Base-by-base conservation (phyloP, 2,888 invertebrate genomes). In the Lysandra coridon region DNA sequence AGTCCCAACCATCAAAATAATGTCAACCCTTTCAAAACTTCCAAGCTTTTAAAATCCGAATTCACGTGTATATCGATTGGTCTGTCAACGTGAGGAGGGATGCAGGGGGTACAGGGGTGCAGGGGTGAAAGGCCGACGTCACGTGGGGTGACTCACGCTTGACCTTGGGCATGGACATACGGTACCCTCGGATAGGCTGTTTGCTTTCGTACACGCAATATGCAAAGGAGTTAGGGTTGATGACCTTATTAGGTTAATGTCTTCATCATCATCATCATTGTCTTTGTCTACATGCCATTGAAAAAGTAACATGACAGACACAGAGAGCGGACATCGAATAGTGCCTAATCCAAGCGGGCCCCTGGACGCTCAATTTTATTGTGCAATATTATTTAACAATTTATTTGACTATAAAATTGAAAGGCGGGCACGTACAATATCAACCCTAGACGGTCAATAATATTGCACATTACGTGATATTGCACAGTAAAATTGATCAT, bases 141-240 rank as follows among this genome's bases (percentile, higher is more conserved):
- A 74, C 74, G 74, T 44, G 74, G 74, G 74, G 23, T 74, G 74
- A 74, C n/a, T 74, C 74, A 74, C 74, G 74, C 74, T 23, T 74
- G 74, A 74, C 74, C 74, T 74, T 74, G 74, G 44, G n/a, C 33
- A 69, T 69, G 69, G 69, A 69, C 69, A 69, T 69, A 69, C 30
- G 69, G 69, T 69, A 69, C 33, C 69, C 69, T 69, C 69, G 33
- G 69, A 37, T 69, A 33, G 69, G 33, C 69, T 14, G 23, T 64
- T 69, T 64, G 64, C 64, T 64, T 69, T 33, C 69, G 33, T 69
- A 17, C 69, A 69, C 69, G 69, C 69, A 69, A 69, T 14, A 69
- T 33, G 69, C 69, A 69, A 69, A 69, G 17, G 5, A 33, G 64
- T 64, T 64, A 12, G 37, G 33, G 69, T 37, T 69, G 14, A 17